Evolutionary conservation across 2,797 vertebrate species (phyloP).

Genomic region (Malacoctenus gilli): DNA sequence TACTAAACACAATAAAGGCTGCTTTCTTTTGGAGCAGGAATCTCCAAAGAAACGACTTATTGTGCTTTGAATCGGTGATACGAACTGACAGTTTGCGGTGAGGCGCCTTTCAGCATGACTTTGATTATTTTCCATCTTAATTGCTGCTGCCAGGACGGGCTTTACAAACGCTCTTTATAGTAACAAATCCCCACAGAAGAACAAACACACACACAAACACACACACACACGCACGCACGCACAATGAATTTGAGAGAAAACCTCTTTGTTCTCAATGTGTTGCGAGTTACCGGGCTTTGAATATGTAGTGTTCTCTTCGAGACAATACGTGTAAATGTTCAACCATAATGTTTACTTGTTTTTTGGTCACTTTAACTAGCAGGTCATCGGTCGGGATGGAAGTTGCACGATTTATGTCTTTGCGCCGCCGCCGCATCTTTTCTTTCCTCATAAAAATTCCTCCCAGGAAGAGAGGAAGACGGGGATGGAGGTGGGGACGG

Average conservation of each 20-base stretch:
- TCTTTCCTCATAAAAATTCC: constrained; percentile 79
- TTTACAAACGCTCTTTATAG: constrained; percentile 20
- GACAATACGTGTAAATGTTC: too few relatives aligned
- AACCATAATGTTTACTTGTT: constrained; percentile 10
- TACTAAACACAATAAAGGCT: constrained; percentile 9
- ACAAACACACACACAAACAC: constrained; percentile 14
- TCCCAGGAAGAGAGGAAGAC: constrained; percentile 45
- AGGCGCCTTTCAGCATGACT: constrained; percentile 21
- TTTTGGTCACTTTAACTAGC: constrained; percentile 4
- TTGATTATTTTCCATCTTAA: constrained; percentile 39
- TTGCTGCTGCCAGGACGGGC: constrained; percentile 17
- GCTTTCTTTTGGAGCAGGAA: constrained; percentile 22
- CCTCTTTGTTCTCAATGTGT: constrained; percentile 34
- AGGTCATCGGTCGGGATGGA: constrained; percentile 40
- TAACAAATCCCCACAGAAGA: constrained; percentile 30
- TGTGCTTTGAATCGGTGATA: constrained; percentile 30
- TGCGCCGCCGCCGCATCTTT: constrained; percentile 50
- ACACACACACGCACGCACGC: constrained; percentile 17
- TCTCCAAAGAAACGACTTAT: constrained; percentile 12
- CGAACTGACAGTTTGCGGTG: constrained; percentile 40
- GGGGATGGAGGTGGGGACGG: constrained; percentile 36
- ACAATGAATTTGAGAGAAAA: constrained; percentile 18
- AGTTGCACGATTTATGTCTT: constrained; percentile 55
- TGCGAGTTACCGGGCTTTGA: constrained; percentile 16
- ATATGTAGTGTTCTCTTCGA: constrained; percentile 1